Evolutionary conservation across 2,888 invertebrate species (phyloP), one percentile per base, ranked within the genome.

Genomic region (Eupelmus urozonus): DNA sequence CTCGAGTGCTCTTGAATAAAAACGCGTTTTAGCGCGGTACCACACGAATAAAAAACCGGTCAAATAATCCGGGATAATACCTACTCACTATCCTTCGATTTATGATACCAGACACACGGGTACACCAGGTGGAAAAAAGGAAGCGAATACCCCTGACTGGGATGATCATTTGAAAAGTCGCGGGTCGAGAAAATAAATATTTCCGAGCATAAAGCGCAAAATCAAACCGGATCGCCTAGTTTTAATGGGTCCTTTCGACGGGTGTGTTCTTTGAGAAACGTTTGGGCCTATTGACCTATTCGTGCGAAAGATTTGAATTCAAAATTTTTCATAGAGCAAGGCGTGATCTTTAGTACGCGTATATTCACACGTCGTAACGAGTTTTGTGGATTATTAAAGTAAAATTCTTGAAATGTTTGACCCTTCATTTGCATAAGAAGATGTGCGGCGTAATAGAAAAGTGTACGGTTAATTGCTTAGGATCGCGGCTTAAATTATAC

Each of bases 161-260:
- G 62, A 45, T n/a, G 63, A 65, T 60, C 67, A 51, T 65, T 13
- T 13, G 27, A 67, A 65, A 74, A 66, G 29, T 69, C 27, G 49
- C 11, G 13, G 40, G 23, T 51, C 62, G 49, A 23, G 5, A 5
- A 11, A 49, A 49, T 29, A 49, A 13, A 34, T 23, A 57, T 53
- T 49, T 49, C 13, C 29, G 34, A 45, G 20, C 20, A 40, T 18
- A 60, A 20, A 34, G 25, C n/a, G n/a, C n/a, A 27, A 42, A 73
- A 55, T 29, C 25, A 67, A 70, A 70, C 76, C 76, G 70, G 76
- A 70, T 70, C 49, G 63, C 13, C 70, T 11, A 51, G 65, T 65
- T 57, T 13, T 20, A 51, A 65, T 18, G 65, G 45, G 49, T 65
- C 27, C 16, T 11, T 1, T n/a, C n/a, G 27, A 55, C n/a, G n/a